Percentiles rank a stretch among this genome's conserved stretches.
Evolutionary conservation across 2,888 invertebrate genomes (phyloP).

Genomic region (Mythimna impura): DNA sequence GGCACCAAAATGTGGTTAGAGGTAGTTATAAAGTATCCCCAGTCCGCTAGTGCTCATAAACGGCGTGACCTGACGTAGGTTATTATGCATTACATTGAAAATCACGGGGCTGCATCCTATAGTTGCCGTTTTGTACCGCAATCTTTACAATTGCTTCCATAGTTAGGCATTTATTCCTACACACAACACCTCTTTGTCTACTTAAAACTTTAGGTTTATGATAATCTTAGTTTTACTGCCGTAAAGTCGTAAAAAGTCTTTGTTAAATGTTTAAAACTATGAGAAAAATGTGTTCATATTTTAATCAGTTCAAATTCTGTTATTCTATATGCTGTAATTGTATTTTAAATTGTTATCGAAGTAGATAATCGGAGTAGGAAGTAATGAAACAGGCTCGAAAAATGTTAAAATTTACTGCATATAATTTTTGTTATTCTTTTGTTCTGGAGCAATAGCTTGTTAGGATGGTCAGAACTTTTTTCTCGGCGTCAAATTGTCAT

Average conservation of each 20-base stretch:
- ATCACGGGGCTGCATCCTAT: slow-evolving; percentile 77
- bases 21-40: slow-evolving; percentile 55
- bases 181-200: slow-evolving; percentile 51
- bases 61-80: slow-evolving; percentile 71
- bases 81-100: slow-evolving; percentile 83
- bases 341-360: slow-evolving; percentile 50
- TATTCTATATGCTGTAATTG: slow-evolving; percentile 43
- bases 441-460: slow-evolving; percentile 42
- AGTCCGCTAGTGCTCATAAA: slow-evolving; percentile 60
- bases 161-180: slow-evolving; percentile 44
- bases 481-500: slow-evolving; percentile 63
- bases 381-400: slow-evolving; percentile 35
- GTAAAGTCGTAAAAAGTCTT: slow-evolving; percentile 31
- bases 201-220: slow-evolving; percentile 26
- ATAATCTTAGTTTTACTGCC: slow-evolving; percentile 40
- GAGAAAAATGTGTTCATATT: slow-evolving; percentile 47
- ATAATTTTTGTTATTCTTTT: slow-evolving; percentile 49
- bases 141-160: slow-evolving; percentile 64
- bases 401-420: slow-evolving; percentile 38
- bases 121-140: slow-evolving; percentile 71
- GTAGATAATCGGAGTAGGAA: slow-evolving; percentile 50
- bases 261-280: slow-evolving; percentile 37
- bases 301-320: slow-evolving; percentile 52
- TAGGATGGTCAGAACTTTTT: slow-evolving; percentile 49
- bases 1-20: slow-evolving; percentile 54